Percentiles rank a stretch among this genome's conserved stretches.
These are phyloP conservation scores for Odobenus rosmarus DNA, from an alignment of 2,113 vertebrate species.

Conservation along the genomic window DNA sequence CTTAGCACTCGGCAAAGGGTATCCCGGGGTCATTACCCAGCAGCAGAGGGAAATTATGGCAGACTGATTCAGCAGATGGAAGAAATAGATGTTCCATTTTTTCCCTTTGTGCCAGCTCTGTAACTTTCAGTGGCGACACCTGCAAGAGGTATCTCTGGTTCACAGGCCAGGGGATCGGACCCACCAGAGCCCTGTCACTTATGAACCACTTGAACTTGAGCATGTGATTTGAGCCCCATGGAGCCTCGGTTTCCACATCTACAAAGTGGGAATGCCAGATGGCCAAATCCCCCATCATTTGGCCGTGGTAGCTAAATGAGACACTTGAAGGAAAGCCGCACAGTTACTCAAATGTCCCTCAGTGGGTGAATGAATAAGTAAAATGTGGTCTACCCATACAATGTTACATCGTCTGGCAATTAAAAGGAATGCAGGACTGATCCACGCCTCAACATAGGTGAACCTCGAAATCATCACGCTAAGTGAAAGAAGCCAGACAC, in stretches of 20 bases:
- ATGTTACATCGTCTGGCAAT: neutral
- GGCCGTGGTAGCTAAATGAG: neutral
- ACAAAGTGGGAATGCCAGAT: no score
- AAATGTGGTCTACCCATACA: fast-evolving
- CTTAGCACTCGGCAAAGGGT: neutral
- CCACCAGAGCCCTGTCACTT: neutral
- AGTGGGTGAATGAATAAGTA: neutral
- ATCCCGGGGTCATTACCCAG: neutral
- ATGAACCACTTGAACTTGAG: neutral
- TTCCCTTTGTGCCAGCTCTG: neutral
- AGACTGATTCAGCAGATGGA: neutral
- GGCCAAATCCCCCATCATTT: neutral
- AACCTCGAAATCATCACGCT: fast-evolving
- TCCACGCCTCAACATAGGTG: fast-evolving
- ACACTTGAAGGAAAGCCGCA: fast-evolving
- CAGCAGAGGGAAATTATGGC: no score
- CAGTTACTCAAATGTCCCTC: neutral
- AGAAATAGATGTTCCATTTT: neutral
- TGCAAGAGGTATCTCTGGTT: neutral
- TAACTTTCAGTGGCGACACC: neutral
- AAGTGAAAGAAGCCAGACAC: neutral
- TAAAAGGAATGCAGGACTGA: neutral
- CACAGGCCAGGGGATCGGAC: fast-evolving
- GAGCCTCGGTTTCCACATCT: neutral
- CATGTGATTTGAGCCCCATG: fast-evolving